Evolutionary conservation across 2,797 vertebrate species (phyloP).

Genomic region (Rhinella marina): DNA sequence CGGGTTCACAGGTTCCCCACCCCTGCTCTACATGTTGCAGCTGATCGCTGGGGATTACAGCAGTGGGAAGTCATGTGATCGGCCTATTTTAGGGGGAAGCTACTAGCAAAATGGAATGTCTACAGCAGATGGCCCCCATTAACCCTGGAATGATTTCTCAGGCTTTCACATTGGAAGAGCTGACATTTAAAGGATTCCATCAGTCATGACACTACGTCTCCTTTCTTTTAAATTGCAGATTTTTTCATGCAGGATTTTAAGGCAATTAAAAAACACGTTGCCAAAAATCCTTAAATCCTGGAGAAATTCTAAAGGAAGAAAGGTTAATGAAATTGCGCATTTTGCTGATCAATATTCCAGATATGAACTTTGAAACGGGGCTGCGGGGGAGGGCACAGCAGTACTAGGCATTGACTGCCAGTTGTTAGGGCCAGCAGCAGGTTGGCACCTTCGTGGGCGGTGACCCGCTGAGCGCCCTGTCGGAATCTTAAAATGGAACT

Average conservation of each 20-base stretch:
- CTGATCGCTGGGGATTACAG: not conserved
- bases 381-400: not conserved
- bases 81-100: not conserved
- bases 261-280: conserved; percentile 35
- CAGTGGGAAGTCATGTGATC: not conserved
- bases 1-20: too few relatives aligned
- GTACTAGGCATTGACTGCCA: not conserved
- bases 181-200: conserved; percentile 47
- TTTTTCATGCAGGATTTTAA: conserved; percentile 40
- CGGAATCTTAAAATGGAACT: conserved; percentile 23
- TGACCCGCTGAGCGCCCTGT: conserved; percentile 20
- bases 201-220: conserved; percentile 33
- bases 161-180: not conserved
- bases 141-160: not conserved
- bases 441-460: conserved; percentile 21
- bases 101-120: not conserved
- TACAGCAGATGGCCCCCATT: not conserved
- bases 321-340: conserved; percentile 51
- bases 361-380: conserved; percentile 24
- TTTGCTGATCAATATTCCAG: conserved; percentile 51
- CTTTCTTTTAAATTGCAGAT: conserved; percentile 31
- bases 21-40: not conserved
- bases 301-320: conserved; percentile 26
- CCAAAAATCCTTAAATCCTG: conserved; percentile 45
- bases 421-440: not conserved